phyloP scores from a whole-genome alignment of 2,113 vertebrate genomes.

The Lethenteron camtschaticum region DNA sequence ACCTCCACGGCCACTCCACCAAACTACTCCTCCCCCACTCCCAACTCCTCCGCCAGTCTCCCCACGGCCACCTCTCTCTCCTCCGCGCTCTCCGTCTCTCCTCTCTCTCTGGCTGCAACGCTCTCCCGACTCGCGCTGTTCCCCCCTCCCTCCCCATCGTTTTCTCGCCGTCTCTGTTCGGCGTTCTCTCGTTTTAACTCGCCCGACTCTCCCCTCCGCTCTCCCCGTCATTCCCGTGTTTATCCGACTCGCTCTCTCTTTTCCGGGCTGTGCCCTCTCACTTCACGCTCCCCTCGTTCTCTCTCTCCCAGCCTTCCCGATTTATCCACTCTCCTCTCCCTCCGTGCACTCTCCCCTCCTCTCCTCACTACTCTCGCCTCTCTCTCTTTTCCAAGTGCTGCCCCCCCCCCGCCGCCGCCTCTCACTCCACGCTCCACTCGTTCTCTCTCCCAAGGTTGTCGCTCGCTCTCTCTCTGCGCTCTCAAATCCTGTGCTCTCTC shows the following conservation, averaged over 20 bases:
- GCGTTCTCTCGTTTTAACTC: not conserved
- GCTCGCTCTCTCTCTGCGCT: not conserved
- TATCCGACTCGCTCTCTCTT: not conserved
- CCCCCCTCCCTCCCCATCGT: not conserved
- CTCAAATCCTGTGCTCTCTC: not conserved
- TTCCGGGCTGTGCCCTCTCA: not conserved
- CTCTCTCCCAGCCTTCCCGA: not conserved
- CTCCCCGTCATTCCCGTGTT: not conserved
- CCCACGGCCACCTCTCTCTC: not conserved
- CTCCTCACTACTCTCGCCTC: not conserved
- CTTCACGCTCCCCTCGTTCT: not conserved
- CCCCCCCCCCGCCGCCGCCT: no score
- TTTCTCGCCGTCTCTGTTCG: not conserved
- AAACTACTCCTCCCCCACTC: not conserved
- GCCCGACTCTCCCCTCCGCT: not conserved
- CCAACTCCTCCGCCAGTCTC: not conserved
- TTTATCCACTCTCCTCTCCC: not conserved
- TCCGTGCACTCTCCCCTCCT: not conserved
- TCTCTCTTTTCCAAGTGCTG: not conserved
- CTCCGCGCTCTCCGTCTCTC: not conserved
- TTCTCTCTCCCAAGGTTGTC: not conserved
- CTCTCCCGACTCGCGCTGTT: not conserved
- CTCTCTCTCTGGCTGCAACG: not conserved
- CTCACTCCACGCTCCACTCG: not conserved
- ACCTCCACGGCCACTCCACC: not conserved